phyloP scores from a whole-genome alignment of 2,113 vertebrate species.

The Misgurnus anguillicaudatus region DNA sequence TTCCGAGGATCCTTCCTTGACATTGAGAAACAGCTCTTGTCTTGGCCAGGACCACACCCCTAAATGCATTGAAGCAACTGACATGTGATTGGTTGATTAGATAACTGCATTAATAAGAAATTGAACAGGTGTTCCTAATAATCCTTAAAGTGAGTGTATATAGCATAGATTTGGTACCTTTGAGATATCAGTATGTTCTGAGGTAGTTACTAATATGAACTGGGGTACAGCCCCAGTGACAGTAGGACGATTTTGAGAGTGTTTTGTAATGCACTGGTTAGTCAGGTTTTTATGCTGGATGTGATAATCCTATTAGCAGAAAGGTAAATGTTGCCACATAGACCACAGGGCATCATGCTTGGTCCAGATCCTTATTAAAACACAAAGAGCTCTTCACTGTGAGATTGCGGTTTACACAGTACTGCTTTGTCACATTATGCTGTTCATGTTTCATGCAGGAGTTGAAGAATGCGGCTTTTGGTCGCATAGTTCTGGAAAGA shows the following conservation, averaged over 20 bases:
- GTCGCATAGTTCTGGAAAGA: conserved; percentile 91
- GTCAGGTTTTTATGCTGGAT: neutral
- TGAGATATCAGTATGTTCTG: too few relatives aligned
- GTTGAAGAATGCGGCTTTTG: conserved; percentile 91
- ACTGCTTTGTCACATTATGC: neutral
- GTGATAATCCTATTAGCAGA: neutral
- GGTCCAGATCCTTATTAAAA: neutral
- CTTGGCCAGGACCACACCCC: too few relatives aligned
- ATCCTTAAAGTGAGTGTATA: too few relatives aligned
- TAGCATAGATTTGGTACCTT: too few relatives aligned
- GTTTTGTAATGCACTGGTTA: conserved; percentile 15
- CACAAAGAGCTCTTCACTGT: conserved; percentile 2
- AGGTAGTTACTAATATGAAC: too few relatives aligned
- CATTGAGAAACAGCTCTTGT: too few relatives aligned
- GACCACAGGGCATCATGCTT: neutral
- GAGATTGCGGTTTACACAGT: neutral
- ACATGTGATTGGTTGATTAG: too few relatives aligned
- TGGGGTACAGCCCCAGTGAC: too few relatives aligned
- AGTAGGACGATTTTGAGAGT: conserved; percentile 32
- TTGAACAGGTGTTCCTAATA: too few relatives aligned
- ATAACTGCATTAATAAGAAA: too few relatives aligned
- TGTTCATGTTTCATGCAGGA: conserved; percentile 75
- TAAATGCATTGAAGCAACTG: too few relatives aligned
- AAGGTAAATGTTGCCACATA: neutral
- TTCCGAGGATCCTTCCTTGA: too few relatives aligned